These are phyloP conservation scores for Leptopilina syphax DNA, from an alignment of 2,888 invertebrate species.

Conservation along the genomic window DNA sequence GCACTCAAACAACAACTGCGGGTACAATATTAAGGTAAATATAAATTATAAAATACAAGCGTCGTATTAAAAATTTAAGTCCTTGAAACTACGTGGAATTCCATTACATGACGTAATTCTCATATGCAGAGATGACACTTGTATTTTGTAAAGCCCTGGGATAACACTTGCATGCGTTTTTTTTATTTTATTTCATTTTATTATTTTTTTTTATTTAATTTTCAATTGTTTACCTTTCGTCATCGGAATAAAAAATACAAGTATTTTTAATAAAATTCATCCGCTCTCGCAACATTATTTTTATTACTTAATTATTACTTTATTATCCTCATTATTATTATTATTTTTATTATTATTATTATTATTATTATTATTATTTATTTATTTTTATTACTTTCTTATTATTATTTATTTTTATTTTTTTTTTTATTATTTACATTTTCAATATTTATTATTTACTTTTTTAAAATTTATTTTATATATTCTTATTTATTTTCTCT, in stretches of 20 bases:
- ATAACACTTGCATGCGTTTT: conserved; percentile 29
- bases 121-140: conserved; percentile 20
- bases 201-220: neutral
- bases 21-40: conserved; percentile 16
- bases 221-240: conserved; percentile 21
- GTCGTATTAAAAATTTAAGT: conserved; percentile 33
- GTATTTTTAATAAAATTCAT: conserved; percentile 22
- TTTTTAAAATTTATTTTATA: too few species aligned
- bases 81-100: conserved; percentile 37
- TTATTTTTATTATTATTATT: conserved; percentile 2
- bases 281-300: neutral
- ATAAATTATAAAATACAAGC: conserved; percentile 33
- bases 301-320: conserved; percentile 2
- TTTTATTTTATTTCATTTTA: conserved; percentile 6
- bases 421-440: too few species aligned
- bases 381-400: too few species aligned
- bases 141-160: conserved; percentile 27
- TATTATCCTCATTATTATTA: neutral
- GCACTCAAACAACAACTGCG: neutral
- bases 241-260: conserved; percentile 23
- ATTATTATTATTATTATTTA: neutral
- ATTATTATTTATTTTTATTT: too few species aligned
- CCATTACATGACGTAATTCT: conserved; percentile 39
- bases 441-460: too few species aligned
- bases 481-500: too few species aligned